Base-by-base conservation (phyloP, 2,888 invertebrate species). In the Mesodorylaimus sp. region DNA sequence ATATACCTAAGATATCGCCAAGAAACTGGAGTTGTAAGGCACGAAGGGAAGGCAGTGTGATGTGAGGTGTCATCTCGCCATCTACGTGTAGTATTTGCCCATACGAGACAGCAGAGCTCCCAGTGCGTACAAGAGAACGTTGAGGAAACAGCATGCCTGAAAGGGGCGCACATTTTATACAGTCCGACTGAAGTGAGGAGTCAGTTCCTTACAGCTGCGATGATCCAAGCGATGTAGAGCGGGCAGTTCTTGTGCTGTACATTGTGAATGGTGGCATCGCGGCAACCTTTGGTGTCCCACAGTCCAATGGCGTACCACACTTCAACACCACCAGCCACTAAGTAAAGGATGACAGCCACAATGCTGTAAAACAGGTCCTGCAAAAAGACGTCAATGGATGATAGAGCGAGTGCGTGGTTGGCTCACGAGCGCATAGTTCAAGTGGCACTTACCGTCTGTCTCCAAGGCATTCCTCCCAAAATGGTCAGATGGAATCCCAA, bases 401-500 rank as follows among this genome's bases (percentile, higher is more conserved):
- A 7, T 36, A n/a, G 19, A 36, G 19, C 36, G 16, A 36, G 19
- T 16, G 16, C 19, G 36, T 10, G 19, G 5, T 41, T 41, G 5
- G 10, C 41, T 7, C 41, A 5, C 5, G 19, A 19, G 7, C 7
- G 41, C 7, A 7, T 41, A 21, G 10, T 5, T 13, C n/a, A 19
- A 24, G 26, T n/a, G 5, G 26, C 3, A 51, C 52, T 27, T n/a
- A 53, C 53, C 5, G 47, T 44, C 16, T 5, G 7, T n/a, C 53
- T 29, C 53, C 50, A 51, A 3, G 53, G 53, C 23, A 44, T 19
- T 2, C 19, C 38, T 10, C 36, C 10, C 36, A 53, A 28, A 37
- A 49, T 19, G 23, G 42, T 32, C 10, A 16, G n/a, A 52, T 53
- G 53, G 21, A 53, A 32, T 2, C 53, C 48, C 29, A 53, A 39